Conservation (phyloP, 2,797 vertebrate genomes). For the Gymnoscopelus braueri region DNA sequence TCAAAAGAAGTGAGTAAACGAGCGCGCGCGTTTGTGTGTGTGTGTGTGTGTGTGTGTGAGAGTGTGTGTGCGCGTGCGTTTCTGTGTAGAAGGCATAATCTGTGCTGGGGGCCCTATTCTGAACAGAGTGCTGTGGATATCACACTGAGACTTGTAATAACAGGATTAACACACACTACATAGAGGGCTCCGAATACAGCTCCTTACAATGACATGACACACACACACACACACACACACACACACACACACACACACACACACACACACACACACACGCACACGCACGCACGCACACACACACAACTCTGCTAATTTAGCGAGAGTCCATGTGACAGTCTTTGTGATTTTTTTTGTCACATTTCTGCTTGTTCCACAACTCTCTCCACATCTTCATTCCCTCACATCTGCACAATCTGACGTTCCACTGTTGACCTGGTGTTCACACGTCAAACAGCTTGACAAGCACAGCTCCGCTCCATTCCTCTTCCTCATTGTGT, state of each 20-base stretch:
- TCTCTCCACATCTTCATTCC: neutral
- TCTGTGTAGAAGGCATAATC: slow-evolving; percentile 60
- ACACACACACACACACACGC: neutral
- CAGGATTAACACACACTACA: slow-evolving; percentile 70
- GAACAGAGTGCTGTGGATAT: slow-evolving; percentile 67
- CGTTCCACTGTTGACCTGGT: neutral
- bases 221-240: slow-evolving; percentile 2
- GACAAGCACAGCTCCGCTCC: no score
- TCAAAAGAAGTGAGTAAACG: slow-evolving; percentile 35
- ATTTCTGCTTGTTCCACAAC: neutral
- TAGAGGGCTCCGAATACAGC: slow-evolving; percentile 58
- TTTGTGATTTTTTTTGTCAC: neutral
- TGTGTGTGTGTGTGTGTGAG: slow-evolving; percentile 29
- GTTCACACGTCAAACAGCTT: no score
- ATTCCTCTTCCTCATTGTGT: no score
- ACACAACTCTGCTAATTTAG: neutral
- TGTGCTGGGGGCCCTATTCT: slow-evolving; percentile 70
- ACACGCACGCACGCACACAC: no score
- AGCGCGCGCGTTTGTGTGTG: slow-evolving; percentile 20
- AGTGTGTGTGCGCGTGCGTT: slow-evolving; percentile 22
- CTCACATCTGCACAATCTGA: neutral
- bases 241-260: neutral
- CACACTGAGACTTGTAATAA: slow-evolving; percentile 72
- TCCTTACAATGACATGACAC: slow-evolving; percentile 41
- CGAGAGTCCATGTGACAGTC: neutral